Evolutionary conservation across 2,797 vertebrate species (phyloP).

Genomic region (Sebastes miniatus): DNA sequence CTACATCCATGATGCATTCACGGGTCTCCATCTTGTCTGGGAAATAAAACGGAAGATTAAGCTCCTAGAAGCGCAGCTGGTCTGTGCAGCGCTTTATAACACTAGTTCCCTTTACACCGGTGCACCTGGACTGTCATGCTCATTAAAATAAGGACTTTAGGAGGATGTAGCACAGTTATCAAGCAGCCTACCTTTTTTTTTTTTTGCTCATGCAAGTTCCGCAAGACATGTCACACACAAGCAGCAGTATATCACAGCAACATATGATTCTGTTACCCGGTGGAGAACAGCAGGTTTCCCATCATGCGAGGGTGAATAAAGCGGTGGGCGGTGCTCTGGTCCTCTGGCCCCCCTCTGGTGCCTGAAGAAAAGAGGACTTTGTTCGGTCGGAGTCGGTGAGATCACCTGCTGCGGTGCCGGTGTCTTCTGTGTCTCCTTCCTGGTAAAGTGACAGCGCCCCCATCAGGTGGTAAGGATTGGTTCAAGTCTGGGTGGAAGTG

Average conservation of each 20-base stretch:
- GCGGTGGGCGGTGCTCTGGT: background rate
- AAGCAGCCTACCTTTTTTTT: background rate
- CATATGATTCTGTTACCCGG: slow-evolving; percentile 25
- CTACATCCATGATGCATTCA: background rate
- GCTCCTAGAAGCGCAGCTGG: background rate
- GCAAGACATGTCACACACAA: background rate
- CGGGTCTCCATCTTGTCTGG: background rate
- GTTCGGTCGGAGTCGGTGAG: background rate
- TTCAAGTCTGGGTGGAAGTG: background rate
- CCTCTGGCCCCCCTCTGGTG: background rate
- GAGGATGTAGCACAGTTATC: background rate
- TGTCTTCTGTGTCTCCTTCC: background rate
- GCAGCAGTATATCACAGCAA: background rate
- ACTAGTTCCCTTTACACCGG: background rate
- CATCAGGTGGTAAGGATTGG: background rate
- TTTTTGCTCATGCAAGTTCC: background rate
- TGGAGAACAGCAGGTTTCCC: slow-evolving; percentile 54
- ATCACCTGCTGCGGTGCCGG: background rate
- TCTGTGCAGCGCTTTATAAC: background rate
- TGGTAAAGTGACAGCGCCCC: background rate
- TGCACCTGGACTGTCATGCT: background rate
- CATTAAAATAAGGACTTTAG: too few species aligned
- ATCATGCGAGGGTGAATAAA: background rate
- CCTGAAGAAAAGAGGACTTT: background rate
- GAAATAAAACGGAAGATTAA: background rate